phyloP scores from a whole-genome alignment of 2,888 invertebrate genomes.

The Tinea trinotella region DNA sequence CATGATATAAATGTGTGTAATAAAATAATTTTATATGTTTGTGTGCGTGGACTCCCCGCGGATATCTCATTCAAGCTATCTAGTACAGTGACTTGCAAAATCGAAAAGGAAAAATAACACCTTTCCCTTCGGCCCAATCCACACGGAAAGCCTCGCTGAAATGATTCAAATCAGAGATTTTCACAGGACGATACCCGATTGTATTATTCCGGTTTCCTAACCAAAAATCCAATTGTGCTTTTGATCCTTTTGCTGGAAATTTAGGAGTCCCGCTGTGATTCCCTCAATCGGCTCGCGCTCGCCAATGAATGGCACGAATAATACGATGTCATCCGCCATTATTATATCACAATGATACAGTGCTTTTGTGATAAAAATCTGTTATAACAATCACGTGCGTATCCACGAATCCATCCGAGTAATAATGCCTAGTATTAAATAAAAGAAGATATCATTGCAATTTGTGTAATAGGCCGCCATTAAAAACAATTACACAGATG shows the following conservation, averaged over 20 bases:
- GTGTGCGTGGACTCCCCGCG: constrained; percentile 11
- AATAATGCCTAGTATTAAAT: constrained; percentile 32
- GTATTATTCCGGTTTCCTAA: constrained; percentile 71
- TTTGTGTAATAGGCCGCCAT: constrained; percentile 45
- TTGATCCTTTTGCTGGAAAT: constrained; percentile 59
- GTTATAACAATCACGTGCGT: constrained; percentile 9
- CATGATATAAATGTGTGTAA: not conserved
- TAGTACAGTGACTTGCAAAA: constrained; percentile 44
- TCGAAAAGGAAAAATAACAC: constrained; percentile 40
- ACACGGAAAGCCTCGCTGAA: constrained; percentile 57
- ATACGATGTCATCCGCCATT: constrained; percentile 70
- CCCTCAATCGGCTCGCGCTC: constrained; percentile 44
- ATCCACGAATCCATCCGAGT: not conserved
- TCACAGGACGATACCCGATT: constrained; percentile 62
- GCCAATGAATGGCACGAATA: constrained; percentile 66
- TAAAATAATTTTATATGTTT: not conserved
- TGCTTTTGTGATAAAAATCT: constrained; percentile 46
- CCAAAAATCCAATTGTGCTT: constrained; percentile 70
- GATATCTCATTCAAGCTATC: constrained; percentile 31
- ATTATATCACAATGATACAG: constrained; percentile 71
- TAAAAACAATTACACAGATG: constrained; percentile 56
- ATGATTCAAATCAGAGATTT: constrained; percentile 71
- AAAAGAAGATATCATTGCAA: constrained; percentile 53
- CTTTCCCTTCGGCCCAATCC: constrained; percentile 47
- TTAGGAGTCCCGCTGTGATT: constrained; percentile 64